Conservation (phyloP, 64 coral and sea anemone species). For the Montipora foliosa region DNA sequence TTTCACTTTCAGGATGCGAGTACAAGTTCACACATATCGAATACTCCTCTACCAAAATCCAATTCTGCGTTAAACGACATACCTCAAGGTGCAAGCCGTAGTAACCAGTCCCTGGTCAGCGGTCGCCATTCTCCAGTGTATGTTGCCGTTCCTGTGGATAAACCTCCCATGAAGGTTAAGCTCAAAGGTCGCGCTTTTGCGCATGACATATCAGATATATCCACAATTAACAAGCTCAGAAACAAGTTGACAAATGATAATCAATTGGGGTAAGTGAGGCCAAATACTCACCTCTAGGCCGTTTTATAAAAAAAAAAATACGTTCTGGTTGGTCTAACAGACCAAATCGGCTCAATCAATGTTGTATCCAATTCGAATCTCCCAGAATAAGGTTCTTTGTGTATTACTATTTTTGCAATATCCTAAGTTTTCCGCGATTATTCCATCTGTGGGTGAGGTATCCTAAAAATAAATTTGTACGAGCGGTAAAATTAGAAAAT, state of each 20-base stretch:
- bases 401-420: too few species aligned
- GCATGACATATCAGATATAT: background rate
- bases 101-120: background rate
- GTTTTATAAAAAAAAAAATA: too few species aligned
- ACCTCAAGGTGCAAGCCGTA: background rate
- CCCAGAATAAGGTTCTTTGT: too few species aligned
- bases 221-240: slow-evolving; percentile 35
- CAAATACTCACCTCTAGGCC: too few species aligned
- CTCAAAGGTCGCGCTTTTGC: background rate
- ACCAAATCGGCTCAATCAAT: too few species aligned
- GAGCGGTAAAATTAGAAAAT: too few species aligned
- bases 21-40: background rate
- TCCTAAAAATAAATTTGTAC: too few species aligned
- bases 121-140: slow-evolving; percentile 54
- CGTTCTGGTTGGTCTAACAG: too few species aligned
- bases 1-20: slow-evolving; percentile 3
- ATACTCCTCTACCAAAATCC: background rate
- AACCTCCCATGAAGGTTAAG: slow-evolving; percentile 18
- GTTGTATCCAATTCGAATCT: too few species aligned
- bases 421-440: too few species aligned
- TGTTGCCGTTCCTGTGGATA: slow-evolving; percentile 44
- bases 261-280: background rate
- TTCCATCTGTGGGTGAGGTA: too few species aligned
- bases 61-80: background rate
- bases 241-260: slow-evolving; percentile 14